Conservation (phyloP, 1,140 invertebrate species). For the Drosophila subobscura region DNA sequence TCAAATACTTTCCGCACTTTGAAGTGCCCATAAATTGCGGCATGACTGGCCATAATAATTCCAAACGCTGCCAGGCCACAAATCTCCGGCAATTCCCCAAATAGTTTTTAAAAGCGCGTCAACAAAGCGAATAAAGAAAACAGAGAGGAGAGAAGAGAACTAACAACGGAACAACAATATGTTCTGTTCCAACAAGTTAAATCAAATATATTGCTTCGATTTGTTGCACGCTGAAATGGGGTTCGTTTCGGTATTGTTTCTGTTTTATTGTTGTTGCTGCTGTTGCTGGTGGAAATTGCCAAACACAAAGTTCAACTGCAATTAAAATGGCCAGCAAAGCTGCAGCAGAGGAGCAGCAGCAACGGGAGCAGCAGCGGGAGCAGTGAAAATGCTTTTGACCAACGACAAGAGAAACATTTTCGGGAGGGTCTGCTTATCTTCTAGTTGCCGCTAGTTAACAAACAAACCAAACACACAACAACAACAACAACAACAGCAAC, state of each 20-base stretch:
- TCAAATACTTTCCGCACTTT: constrained; percentile 13
- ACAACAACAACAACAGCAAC: constrained; percentile 11
- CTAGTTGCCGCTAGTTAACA: constrained; percentile 64
- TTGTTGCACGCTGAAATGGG: constrained; percentile 46
- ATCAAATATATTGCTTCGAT: constrained; percentile 75
- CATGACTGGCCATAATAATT: constrained; percentile 46
- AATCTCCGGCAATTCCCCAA: constrained; percentile 77
- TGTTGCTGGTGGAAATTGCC: constrained; percentile 30
- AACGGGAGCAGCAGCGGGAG: constrained; percentile 22
- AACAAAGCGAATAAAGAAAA: constrained; percentile 57
- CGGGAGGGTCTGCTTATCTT: constrained; percentile 57
- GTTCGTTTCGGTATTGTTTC: constrained; percentile 26
- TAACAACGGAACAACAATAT: constrained; percentile 44
- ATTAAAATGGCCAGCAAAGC: constrained; percentile 63
- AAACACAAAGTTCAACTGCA: constrained; percentile 73
- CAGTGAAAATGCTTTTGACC: constrained; percentile 40
- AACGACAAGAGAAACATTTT: constrained; percentile 39
- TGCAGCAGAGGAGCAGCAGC: not conserved
- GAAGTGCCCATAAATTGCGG: constrained; percentile 53
- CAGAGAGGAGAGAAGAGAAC: constrained; percentile 15
- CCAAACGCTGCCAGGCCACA: constrained; percentile 59
- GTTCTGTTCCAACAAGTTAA: constrained; percentile 76
- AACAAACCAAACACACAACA: constrained; percentile 40
- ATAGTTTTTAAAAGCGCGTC: constrained; percentile 74
- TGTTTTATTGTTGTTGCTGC: constrained; percentile 20